Evolutionary conservation across 1,140 invertebrate genomes (phyloP), one percentile per base, ranked within the genome.

Genomic region (Aphis gossypii): DNA sequence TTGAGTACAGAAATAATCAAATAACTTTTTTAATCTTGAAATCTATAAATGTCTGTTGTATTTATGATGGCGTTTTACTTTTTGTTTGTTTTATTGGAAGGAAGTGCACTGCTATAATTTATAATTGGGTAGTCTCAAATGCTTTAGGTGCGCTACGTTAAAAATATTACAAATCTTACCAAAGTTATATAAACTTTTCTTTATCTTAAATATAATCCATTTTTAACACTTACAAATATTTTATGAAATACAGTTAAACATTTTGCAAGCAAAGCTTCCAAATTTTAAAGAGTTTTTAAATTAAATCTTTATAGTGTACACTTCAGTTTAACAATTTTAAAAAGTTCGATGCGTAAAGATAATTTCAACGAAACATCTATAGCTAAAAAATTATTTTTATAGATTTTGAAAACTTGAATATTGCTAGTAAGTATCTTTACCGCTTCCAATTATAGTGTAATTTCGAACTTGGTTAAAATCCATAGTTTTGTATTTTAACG

Each of bases 21-120:
- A 76, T 76, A 76, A 76, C 60, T 76, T 76, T 76, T 76, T n/a
- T 76, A 76, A 76, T 76, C n/a, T 18, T 76, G n/a, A 76, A 76
- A 76, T 76, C 30, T 76, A 35, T 76, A n/a, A 76, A 18, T 76
- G 60, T 76, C n/a, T n/a, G 60, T 76, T 76, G 3, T 35, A n/a
- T 76, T 76, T 76, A 76, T 76, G n/a, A 14, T 14, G 30, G 60
- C 5, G n/a, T n/a, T 76, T 76, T 76, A n/a, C 14, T 76, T 76
- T 76, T n/a, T 76, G 60, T 35, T 76, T 76, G 60, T 76, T 76
- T 76, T 76, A 76, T 76, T 76, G 60, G 4, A 18, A 76, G n/a
- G n/a, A 76, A 76, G n/a, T 76, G n/a, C 60, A 76, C n/a, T 76
- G 14, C 60, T n/a, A 76, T 76, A 18, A n/a, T 76, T 76, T 76